Evolutionary conservation across 2,888 invertebrate genomes (phyloP).

Genomic region (Argynnis bischoffii): DNA sequence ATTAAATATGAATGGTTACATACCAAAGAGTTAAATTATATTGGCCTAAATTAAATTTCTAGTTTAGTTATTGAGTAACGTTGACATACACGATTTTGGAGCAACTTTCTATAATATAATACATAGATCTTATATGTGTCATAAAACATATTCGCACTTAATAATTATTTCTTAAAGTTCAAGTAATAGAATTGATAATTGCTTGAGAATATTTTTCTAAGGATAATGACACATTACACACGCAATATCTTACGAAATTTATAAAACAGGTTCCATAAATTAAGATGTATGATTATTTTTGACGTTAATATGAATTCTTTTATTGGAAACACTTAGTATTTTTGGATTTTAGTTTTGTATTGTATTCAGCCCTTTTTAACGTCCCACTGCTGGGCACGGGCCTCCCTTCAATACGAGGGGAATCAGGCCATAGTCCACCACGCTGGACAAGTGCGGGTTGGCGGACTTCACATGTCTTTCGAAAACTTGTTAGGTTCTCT

Average conservation of each 20-base stretch:
- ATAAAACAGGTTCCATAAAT: constrained; percentile 28
- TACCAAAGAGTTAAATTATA: constrained; percentile 8
- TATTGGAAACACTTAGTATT: constrained; percentile 6
- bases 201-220: constrained; percentile 1
- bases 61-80: constrained; percentile 32
- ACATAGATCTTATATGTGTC: constrained; percentile 7
- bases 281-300: constrained; percentile 24
- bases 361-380: no score
- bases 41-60: constrained; percentile 29
- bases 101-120: constrained; percentile 69
- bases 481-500: no score
- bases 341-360: constrained; percentile 9
- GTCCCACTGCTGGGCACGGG: no score
- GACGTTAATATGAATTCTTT: constrained; percentile 16
- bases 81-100: constrained; percentile 54
- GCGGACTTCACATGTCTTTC: no score
- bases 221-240: constrained; percentile 13
- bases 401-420: no score
- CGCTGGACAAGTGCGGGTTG: no score
- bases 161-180: constrained; percentile 9
- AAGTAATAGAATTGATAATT: constrained; percentile 9
- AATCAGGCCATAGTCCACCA: no score
- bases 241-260: constrained; percentile 24
- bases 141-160: background rate
- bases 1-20: constrained; percentile 15